Conservation (phyloP, 2,797 vertebrate genomes). For the Anguilla marmorata region DNA sequence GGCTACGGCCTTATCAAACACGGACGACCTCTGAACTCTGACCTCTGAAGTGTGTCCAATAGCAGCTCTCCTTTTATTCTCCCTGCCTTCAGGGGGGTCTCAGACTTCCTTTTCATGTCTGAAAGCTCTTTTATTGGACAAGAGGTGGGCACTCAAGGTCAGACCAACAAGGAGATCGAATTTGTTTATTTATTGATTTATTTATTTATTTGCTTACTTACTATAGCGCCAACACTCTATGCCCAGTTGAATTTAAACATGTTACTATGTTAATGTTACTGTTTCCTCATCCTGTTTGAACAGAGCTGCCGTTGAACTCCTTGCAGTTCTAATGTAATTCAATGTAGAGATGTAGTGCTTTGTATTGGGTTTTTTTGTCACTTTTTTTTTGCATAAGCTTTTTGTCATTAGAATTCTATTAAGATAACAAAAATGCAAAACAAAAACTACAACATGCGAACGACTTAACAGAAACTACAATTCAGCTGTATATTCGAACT, state of each 20-base stretch:
- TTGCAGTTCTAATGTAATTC: conserved; percentile 27
- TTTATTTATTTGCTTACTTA: background rate
- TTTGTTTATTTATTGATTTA: background rate
- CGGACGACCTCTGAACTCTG: background rate
- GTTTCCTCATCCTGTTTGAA: conserved; percentile 38
- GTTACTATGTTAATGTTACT: conserved; percentile 15
- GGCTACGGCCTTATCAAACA: background rate
- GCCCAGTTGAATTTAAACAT: background rate
- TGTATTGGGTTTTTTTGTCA: too few relatives aligned
- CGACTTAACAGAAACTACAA: background rate
- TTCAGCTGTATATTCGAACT: background rate
- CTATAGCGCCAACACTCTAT: background rate
- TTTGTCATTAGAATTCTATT: background rate
- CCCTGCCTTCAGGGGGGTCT: background rate
- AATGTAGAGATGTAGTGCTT: background rate
- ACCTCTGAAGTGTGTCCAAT: background rate
- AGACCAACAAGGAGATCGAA: background rate
- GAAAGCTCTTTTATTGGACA: background rate
- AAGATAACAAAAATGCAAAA: background rate
- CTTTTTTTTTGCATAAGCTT: background rate
- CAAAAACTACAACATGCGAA: background rate
- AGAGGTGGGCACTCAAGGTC: background rate
- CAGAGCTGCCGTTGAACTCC: conserved; percentile 47
- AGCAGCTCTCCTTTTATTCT: background rate
- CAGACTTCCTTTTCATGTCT: background rate